Conservation (phyloP, 2,888 invertebrate species). For the Clivina fossor region DNA sequence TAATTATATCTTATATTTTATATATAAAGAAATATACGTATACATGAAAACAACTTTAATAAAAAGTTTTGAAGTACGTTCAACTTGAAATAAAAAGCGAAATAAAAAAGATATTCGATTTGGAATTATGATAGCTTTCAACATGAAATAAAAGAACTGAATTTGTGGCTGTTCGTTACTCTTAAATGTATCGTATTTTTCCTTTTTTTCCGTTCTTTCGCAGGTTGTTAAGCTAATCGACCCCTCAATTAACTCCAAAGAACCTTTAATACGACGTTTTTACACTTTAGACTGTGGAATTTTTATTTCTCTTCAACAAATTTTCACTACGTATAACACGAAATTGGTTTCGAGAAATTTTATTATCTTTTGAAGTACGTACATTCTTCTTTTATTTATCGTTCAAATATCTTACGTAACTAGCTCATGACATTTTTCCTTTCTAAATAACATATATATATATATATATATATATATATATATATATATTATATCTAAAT, state of each 20-base stretch:
- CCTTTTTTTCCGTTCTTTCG: background rate
- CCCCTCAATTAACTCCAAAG: conserved; percentile 1
- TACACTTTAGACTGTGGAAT: background rate
- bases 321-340: too few relatives aligned
- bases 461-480: too few relatives aligned
- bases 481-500: too few relatives aligned
- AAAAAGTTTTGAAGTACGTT: background rate
- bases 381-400: too few relatives aligned
- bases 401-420: too few relatives aligned
- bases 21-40: background rate
- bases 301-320: too few relatives aligned
- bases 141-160: too few relatives aligned
- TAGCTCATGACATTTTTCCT: too few relatives aligned
- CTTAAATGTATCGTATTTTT: background rate
- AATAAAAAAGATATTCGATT: background rate
- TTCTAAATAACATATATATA: too few relatives aligned
- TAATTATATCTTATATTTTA: background rate
- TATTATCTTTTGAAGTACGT: too few relatives aligned
- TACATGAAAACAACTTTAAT: background rate
- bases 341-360: too few relatives aligned
- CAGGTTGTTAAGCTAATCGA: conserved; percentile 4
- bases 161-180: too few relatives aligned
- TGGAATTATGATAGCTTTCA: background rate
- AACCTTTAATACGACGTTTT: background rate
- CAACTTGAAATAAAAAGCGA: background rate